Evolutionary conservation across 2,797 vertebrate genomes (phyloP), one percentile per base, ranked within the genome.

Genomic region (Podarcis siculus): DNA sequence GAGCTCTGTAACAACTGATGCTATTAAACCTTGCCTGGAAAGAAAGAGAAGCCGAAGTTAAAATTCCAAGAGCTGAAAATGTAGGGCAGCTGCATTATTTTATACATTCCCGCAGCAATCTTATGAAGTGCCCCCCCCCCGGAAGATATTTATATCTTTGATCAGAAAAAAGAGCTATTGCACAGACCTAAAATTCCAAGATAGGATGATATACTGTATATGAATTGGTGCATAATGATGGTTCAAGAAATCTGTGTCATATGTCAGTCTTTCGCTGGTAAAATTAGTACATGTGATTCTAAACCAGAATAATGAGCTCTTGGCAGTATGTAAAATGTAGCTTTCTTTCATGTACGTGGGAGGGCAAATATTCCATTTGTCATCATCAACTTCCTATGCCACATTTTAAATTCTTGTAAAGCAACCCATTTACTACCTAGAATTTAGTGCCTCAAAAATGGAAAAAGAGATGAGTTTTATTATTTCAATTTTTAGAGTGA

Each of bases 41-140:
- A 76, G 37, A 84, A 86, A 78, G 30, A 49, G 73, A 66, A 78
- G 30, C 9, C 13, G 25, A 72, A 64, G 27, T 75, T 73, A 75
- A 73, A 82, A 58, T 69, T 81, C 35, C 35, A 80, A 73, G 39
- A 67, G 67, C 61, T 69, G 64, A 66, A 79, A 86, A 79, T 71
- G 64, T 79, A 79, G 75, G 75, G 23, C 61, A 86, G 78, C n/a
- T 86, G 76, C 64, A 67, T 79, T 86, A 79, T 79, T 79, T 67
- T 49, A 69, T 85, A 71, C 15, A 21, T 23, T 49, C 66, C 69
- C 37, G 35, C 30, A 45, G 76, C 21, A 79, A 58, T 73, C 23
- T 35, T 73, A 79, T 37, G 42, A 69, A 67, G 6, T 23, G 21
- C 2, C 61, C 17, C 61, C 61, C 58, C 61, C 49, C 49, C 0